These are phyloP conservation scores for Allobates femoralis DNA, from an alignment of 2,797 vertebrate genomes.

Conservation along the genomic window DNA sequence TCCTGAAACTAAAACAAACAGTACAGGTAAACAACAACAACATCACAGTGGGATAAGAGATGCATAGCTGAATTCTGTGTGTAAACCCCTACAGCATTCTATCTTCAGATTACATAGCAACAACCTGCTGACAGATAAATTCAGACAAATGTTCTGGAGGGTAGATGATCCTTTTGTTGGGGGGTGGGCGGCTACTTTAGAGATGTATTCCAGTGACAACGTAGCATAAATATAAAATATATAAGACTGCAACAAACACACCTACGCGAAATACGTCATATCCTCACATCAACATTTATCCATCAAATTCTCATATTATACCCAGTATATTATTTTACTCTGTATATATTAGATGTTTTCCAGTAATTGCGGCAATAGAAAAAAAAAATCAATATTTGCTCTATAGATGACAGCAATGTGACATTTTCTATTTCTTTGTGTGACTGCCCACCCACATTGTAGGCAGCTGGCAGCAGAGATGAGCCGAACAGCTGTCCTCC, in stretches of 20 bases:
- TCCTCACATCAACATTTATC: not conserved
- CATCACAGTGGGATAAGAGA: too few species aligned
- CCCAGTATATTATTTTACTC: not conserved
- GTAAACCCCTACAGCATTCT: too few species aligned
- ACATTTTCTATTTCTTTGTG: constrained; percentile 71
- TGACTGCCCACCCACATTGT: constrained; percentile 82
- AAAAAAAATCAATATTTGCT: constrained; percentile 23
- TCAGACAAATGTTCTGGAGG: too few species aligned
- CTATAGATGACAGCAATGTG: constrained; percentile 41
- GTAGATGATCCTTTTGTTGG: not conserved
- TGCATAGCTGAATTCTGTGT: too few species aligned
- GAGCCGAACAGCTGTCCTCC: constrained; percentile 77
- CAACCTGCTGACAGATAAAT: too few species aligned
- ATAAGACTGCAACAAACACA: not conserved
- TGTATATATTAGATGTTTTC: not conserved
- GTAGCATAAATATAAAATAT: not conserved
- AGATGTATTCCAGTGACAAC: not conserved
- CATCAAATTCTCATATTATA: not conserved
- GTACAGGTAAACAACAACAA: too few species aligned
- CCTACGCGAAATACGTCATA: too few species aligned
- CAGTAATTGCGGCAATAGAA: not conserved
- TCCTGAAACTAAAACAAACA: too few species aligned
- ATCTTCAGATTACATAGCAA: too few species aligned
- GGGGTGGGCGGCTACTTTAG: not conserved
- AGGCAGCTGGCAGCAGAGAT: constrained; percentile 80